phyloP scores from a whole-genome alignment of 2,113 vertebrate species.

The Canis aureus region DNA sequence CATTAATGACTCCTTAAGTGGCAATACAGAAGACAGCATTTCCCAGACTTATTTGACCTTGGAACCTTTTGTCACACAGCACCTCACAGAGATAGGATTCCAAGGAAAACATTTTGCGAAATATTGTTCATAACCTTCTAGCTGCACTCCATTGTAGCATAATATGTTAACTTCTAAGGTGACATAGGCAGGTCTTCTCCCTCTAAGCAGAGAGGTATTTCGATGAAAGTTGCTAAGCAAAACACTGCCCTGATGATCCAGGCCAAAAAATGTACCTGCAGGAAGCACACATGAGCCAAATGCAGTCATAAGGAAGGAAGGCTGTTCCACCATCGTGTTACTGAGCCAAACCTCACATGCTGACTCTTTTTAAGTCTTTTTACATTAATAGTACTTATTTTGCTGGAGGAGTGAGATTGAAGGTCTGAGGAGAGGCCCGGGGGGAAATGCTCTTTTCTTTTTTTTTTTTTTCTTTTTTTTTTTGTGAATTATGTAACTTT shows the following conservation, averaged over 20 bases:
- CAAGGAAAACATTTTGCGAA: not conserved
- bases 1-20: not conserved
- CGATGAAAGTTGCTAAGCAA: slow-evolving; percentile 22
- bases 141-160: not conserved
- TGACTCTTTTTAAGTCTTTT: not conserved
- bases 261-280: slow-evolving; percentile 6
- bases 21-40: not conserved
- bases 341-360: not conserved
- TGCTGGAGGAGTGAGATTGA: not conserved
- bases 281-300: not conserved
- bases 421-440: not conserved
- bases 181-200: not conserved
- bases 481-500: not conserved
- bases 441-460: not conserved
- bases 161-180: not conserved
- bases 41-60: slow-evolving; percentile 1
- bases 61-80: not conserved
- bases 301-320: not conserved
- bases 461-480: not conserved
- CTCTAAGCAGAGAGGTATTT: slow-evolving; percentile 11
- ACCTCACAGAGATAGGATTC: not conserved
- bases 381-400: slow-evolving; percentile 23
- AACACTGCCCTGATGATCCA: not conserved
- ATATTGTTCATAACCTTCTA: not conserved
- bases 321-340: not conserved